Evolutionary conservation across 2,113 vertebrate genomes (phyloP).

Genomic region (Stercorarius parasiticus): DNA sequence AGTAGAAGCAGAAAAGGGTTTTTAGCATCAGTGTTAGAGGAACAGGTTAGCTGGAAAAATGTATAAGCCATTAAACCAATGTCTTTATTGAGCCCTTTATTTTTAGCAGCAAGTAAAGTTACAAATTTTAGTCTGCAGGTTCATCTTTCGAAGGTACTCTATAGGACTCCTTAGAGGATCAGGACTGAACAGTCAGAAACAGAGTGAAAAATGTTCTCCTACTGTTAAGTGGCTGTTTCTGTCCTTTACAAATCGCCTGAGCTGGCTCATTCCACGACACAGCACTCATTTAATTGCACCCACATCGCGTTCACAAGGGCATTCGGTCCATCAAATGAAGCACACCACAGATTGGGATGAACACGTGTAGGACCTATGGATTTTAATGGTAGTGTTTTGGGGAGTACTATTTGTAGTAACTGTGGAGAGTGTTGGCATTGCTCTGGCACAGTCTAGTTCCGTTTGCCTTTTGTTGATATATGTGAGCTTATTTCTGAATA

Average conservation of each 20-base stretch:
- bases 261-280: background rate
- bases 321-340: background rate
- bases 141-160: background rate
- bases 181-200: background rate
- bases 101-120: background rate
- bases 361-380: background rate
- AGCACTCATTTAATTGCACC: background rate
- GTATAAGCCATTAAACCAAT: background rate
- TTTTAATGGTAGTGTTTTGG: background rate
- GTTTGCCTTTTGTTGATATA: background rate
- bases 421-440: background rate
- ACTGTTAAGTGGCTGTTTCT: background rate
- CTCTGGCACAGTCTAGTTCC: background rate
- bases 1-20: background rate
- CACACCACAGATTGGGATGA: background rate
- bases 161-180: background rate
- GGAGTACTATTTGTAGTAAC: background rate
- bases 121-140: background rate
- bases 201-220: background rate
- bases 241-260: background rate
- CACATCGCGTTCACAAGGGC: background rate
- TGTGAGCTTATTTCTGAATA: background rate
- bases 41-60: background rate
- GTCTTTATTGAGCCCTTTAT: background rate
- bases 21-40: background rate